These are phyloP conservation scores for Balaeniceps rex DNA, from an alignment of 2,113 vertebrate genomes.

Conservation along the genomic window DNA sequence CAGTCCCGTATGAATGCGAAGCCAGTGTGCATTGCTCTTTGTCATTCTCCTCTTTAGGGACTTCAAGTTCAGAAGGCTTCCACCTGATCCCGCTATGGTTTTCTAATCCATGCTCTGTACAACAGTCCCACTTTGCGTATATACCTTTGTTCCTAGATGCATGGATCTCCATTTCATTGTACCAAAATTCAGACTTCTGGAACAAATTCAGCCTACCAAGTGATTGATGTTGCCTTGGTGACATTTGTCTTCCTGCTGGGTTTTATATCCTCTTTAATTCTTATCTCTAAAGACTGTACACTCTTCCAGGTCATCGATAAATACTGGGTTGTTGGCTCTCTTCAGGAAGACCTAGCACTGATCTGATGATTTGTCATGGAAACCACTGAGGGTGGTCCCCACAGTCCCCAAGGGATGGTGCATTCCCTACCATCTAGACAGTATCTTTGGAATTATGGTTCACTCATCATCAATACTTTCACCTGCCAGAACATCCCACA, in stretches of 20 bases:
- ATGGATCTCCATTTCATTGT: neutral
- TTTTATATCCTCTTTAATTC: neutral
- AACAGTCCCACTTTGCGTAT: neutral
- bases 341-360: neutral
- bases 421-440: neutral
- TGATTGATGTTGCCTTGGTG: neutral
- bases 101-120: neutral
- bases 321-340: neutral
- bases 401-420: neutral
- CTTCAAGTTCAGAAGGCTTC: neutral
- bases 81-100: neutral
- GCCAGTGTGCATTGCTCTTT: neutral
- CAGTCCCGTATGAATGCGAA: neutral
- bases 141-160: neutral
- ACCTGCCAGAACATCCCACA: neutral
- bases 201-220: neutral
- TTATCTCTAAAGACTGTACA: neutral
- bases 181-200: neutral
- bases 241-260: neutral
- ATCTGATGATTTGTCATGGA: neutral
- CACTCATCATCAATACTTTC: neutral
- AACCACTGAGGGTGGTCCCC: neutral
- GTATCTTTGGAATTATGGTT: neutral
- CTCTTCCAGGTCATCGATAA: neutral
- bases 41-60: neutral